Evolutionary conservation across 2,888 invertebrate genomes (phyloP).

Genomic region (Malthinus flaveolus): DNA sequence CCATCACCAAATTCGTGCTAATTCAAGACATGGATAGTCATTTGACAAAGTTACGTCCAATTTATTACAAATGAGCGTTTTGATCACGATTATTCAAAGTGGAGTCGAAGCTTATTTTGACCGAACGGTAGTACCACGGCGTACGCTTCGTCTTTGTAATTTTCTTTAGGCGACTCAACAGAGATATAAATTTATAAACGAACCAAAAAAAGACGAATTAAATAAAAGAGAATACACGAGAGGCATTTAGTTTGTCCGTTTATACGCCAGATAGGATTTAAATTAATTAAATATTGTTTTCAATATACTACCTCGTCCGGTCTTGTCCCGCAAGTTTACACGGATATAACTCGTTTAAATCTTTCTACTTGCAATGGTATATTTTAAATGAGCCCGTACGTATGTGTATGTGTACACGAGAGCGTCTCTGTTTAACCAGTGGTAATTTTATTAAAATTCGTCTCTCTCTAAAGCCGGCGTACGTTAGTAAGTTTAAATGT

Average conservation of each 20-base stretch:
- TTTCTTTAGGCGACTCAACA: too few relatives aligned
- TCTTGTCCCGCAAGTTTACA: constrained; percentile 14
- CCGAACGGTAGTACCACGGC: too few relatives aligned
- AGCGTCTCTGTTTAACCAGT: too few relatives aligned
- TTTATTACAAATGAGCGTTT: too few relatives aligned
- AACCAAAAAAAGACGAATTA: constrained; percentile 15
- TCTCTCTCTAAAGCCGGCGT: neutral
- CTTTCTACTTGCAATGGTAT: constrained; percentile 18
- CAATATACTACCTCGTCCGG: constrained; percentile 38
- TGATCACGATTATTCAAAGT: too few relatives aligned
- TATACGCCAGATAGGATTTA: constrained; percentile 41
- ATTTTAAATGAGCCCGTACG: constrained; percentile 16
- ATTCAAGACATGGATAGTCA: too few relatives aligned
- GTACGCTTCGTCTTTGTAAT: too few relatives aligned
- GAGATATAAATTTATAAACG: constrained; percentile 21
- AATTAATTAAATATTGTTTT: constrained; percentile 46
- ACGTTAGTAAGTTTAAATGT: constrained; percentile 13
- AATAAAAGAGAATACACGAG: constrained; percentile 38
- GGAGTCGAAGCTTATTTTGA: too few relatives aligned
- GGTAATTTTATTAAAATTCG: neutral
- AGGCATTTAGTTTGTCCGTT: constrained; percentile 41
- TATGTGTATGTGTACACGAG: too few relatives aligned
- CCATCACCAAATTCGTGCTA: too few relatives aligned
- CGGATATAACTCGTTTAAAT: constrained; percentile 16
- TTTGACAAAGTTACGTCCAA: too few relatives aligned